A percentile compares a stretch with the other conserved stretches of the same genome.
Evolutionary conservation across 37 sponge, comb jelly and placozoan genomes (phyloP).

Genomic region (Chondrilla cf. caribensis): DNA sequence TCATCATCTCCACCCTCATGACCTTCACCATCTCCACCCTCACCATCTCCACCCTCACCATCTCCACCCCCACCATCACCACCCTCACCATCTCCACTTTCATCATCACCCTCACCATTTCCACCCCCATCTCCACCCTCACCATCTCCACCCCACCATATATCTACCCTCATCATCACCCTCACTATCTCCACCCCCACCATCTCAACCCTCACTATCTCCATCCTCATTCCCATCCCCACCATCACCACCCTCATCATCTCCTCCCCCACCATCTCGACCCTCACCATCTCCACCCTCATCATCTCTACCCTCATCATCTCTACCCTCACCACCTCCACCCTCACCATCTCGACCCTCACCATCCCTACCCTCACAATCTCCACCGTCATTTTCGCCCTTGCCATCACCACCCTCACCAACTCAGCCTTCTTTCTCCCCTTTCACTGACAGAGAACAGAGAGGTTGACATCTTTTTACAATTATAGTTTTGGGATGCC

Average conservation of each 20-base stretch:
- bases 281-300: too few relatives aligned
- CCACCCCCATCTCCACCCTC: too few relatives aligned
- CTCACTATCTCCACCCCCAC: too few relatives aligned
- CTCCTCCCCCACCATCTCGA: too few relatives aligned
- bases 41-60: not conserved
- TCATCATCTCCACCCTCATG: not conserved
- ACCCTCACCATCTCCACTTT: not conserved
- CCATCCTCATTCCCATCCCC: too few relatives aligned
- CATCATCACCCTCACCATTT: too few relatives aligned
- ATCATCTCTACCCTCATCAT: not conserved
- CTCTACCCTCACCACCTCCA: not conserved
- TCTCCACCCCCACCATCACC: not conserved
- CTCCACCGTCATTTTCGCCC: not conserved
- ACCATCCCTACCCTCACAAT: not conserved
- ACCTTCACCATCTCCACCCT: not conserved
- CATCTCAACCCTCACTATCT: too few relatives aligned
- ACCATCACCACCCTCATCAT: too few relatives aligned
- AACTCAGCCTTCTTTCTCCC: not conserved
- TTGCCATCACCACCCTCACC: not conserved
- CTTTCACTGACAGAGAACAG: not conserved
- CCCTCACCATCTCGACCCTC: not conserved
- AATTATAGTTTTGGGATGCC: conserved; percentile 20
- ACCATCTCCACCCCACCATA: too few relatives aligned
- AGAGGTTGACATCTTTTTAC: not conserved
- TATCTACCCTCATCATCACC: too few relatives aligned